Percentiles rank a stretch among this genome's conserved stretches.
These are phyloP conservation scores for Catonia carolina DNA, from an alignment of 2,888 invertebrate species.

Conservation along the genomic window DNA sequence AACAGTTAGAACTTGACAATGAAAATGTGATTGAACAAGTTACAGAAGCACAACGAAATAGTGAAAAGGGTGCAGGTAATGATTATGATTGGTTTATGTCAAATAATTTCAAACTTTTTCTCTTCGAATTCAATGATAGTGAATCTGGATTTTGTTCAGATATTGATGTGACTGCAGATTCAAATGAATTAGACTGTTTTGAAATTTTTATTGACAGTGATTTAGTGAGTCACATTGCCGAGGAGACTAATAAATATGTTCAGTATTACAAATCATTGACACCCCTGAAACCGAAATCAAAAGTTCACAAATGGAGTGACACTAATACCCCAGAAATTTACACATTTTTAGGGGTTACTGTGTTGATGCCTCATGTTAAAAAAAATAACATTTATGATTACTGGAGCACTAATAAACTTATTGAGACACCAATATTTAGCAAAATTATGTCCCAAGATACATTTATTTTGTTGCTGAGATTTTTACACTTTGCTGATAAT, in stretches of 20 bases:
- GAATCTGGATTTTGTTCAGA: conserved; percentile 3
- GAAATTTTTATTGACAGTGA: conserved; percentile 6
- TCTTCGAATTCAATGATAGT: conserved; percentile 9
- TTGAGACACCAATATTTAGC: conserved; percentile 9
- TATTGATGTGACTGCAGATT: conserved; percentile 5
- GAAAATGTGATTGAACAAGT: background rate
- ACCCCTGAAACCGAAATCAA: conserved; percentile 4
- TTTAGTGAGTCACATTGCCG: conserved; percentile 7
- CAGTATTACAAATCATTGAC: background rate
- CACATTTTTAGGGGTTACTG: conserved; percentile 4
- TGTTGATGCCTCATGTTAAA: conserved; percentile 6
- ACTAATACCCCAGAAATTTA: conserved; percentile 6
- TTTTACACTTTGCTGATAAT: conserved; percentile 8
- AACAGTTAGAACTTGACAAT: background rate
- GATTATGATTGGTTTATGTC: background rate
- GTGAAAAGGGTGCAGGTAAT: background rate
- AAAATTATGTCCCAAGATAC: conserved; percentile 9
- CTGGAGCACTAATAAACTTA: conserved; percentile 8
- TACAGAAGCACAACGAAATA: background rate
- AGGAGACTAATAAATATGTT: conserved; percentile 9
- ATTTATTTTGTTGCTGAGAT: conserved; percentile 5
- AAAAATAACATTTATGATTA: conserved; percentile 2
- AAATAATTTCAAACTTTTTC: background rate
- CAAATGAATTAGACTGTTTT: conserved; percentile 10
- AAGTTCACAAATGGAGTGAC: conserved; percentile 8